phyloP scores from a whole-genome alignment of 2,797 vertebrate genomes.

The Micropoecilia bifurca region DNA sequence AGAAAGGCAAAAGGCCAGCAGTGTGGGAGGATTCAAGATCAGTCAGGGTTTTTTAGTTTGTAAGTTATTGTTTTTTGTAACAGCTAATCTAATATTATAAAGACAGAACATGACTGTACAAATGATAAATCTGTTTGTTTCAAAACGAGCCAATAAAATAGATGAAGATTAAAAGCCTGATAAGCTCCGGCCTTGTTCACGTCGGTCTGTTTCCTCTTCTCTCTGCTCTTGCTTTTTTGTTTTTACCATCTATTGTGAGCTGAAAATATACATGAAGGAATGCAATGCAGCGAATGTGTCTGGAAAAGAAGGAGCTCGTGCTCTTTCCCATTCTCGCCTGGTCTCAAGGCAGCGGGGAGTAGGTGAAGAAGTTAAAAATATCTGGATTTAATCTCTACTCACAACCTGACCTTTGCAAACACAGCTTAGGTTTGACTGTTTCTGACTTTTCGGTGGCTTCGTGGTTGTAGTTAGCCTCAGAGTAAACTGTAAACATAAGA shows the following conservation, averaged over 20 bases:
- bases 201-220: background rate
- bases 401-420: slow-evolving; percentile 24
- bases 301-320: slow-evolving; percentile 39
- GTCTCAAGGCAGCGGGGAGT: slow-evolving; percentile 54
- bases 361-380: slow-evolving; percentile 64
- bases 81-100: background rate
- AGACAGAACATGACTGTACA: background rate
- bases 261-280: slow-evolving; percentile 61
- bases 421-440: background rate
- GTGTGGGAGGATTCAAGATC: background rate
- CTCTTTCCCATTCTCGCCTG: slow-evolving; percentile 9
- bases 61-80: background rate
- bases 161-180: background rate
- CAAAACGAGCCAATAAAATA: background rate
- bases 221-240: slow-evolving; percentile 1
- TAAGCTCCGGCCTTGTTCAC: background rate
- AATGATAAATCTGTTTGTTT: background rate
- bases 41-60: background rate
- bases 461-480: background rate
- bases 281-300: slow-evolving; percentile 57
- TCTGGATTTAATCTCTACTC: slow-evolving; percentile 19
- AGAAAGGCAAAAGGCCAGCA: background rate
- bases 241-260: slow-evolving; percentile 5
- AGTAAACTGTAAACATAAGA: background rate
- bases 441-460: background rate